Evolutionary conservation across 2,113 vertebrate genomes (phyloP).

Genomic region (Emberiza fucata): DNA sequence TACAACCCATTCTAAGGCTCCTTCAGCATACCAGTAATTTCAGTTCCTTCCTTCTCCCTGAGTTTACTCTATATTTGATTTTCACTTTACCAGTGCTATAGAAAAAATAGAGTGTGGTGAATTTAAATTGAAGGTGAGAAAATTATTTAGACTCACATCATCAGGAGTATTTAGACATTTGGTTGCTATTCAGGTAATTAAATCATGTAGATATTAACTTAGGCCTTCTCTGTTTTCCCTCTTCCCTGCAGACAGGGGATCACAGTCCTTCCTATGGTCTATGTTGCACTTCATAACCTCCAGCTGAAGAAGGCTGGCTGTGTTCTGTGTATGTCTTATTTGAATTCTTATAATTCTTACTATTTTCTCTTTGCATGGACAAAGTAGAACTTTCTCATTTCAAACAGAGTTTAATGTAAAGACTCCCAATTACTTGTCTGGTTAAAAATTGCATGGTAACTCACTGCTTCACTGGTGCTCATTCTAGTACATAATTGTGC

Average conservation of each 20-base stretch:
- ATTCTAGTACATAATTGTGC: conserved; percentile 4
- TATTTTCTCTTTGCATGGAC: not conserved
- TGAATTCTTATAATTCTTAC: not conserved
- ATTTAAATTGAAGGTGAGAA: not conserved
- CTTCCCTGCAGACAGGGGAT: not conserved
- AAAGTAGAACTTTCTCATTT: not conserved
- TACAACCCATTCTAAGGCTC: not conserved
- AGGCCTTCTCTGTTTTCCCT: not conserved
- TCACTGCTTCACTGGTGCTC: not conserved
- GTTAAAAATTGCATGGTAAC: not conserved
- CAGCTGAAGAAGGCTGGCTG: not conserved
- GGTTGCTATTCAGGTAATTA: not conserved
- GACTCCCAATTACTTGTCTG: not conserved
- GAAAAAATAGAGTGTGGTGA: not conserved
- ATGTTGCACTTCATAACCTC: not conserved
- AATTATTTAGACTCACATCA: not conserved
- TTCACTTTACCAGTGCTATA: not conserved
- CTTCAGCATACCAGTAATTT: not conserved
- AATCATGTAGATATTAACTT: not conserved
- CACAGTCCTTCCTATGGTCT: not conserved
- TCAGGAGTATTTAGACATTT: not conserved
- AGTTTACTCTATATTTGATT: not conserved
- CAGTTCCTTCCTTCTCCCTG: not conserved
- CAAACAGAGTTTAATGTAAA: not conserved
- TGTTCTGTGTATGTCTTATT: not conserved